Evolutionary conservation across 2,888 invertebrate genomes (phyloP).

Genomic region (Bibio marci): DNA sequence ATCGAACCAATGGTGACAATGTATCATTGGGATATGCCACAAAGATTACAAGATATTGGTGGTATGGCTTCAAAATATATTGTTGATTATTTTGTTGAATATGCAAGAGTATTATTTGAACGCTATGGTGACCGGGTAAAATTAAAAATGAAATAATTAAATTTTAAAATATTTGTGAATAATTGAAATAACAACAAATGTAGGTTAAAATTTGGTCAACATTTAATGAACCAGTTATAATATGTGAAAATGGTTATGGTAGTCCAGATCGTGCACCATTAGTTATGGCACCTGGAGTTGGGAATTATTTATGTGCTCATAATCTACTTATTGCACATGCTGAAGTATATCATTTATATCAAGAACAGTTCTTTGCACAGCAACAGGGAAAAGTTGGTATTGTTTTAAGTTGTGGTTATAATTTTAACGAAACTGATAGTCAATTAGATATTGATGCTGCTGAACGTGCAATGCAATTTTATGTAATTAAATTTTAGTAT

Average conservation of each 20-base stretch:
- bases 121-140: conserved; percentile 14
- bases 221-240: conserved; percentile 36
- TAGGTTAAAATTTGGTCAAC: conserved; percentile 34
- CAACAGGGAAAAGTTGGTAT: conserved; percentile 20
- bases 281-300: conserved; percentile 28
- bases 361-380: conserved; percentile 11
- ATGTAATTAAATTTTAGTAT: conserved; percentile 30
- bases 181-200: too few species aligned
- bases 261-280: conserved; percentile 17
- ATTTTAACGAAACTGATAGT: conserved; percentile 13
- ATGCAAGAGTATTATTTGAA: conserved; percentile 23
- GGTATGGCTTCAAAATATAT: conserved; percentile 32
- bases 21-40: conserved; percentile 38
- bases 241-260: conserved; percentile 33
- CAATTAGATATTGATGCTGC: conserved; percentile 6
- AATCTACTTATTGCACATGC: conserved; percentile 36
- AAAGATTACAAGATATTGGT: conserved; percentile 35
- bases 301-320: conserved; percentile 33
- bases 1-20: conserved; percentile 43
- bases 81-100: conserved; percentile 32
- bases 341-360: conserved; percentile 27
- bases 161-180: too few species aligned
- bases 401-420: conserved; percentile 16
- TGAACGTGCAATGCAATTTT: conserved; percentile 22
- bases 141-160: too few species aligned